Conservation (phyloP, 2,113 vertebrate species). For the Harpagus bidentatus region DNA sequence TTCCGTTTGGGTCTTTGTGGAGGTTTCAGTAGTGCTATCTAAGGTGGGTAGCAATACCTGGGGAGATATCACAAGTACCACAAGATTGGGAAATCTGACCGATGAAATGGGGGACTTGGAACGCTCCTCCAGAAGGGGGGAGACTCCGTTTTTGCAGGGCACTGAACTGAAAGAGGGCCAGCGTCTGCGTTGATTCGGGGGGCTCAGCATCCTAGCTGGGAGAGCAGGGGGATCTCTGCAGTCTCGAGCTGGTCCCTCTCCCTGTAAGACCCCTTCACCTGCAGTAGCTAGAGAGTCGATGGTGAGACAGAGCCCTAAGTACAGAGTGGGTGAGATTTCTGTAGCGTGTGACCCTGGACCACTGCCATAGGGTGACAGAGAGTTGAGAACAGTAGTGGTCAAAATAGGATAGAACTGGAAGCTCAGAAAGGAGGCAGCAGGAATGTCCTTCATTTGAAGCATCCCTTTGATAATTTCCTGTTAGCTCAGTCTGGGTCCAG, state of each 20-base stretch:
- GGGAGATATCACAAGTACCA: background rate
- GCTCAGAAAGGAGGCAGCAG: background rate
- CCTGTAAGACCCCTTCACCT: background rate
- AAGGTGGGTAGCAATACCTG: background rate
- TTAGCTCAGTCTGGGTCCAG: rapidly evolving
- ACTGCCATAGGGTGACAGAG: background rate
- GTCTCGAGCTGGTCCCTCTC: background rate
- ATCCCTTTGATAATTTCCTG: background rate
- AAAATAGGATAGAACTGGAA: background rate
- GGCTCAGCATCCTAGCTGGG: background rate
- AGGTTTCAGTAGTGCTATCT: background rate
- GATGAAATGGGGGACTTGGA: background rate
- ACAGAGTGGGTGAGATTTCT: background rate
- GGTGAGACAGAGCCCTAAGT: background rate
- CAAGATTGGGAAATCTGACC: background rate
- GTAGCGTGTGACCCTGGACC: background rate
- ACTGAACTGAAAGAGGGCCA: background rate
- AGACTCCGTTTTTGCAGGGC: background rate
- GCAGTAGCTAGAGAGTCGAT: background rate
- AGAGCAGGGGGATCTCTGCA: no score
- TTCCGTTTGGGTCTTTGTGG: background rate
- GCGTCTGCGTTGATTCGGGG: background rate
- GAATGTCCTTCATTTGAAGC: background rate
- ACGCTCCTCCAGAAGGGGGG: background rate
- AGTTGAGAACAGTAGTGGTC: background rate